Conservation (phyloP, 2,797 vertebrate species). For the Spinibarbus caldwelli region DNA sequence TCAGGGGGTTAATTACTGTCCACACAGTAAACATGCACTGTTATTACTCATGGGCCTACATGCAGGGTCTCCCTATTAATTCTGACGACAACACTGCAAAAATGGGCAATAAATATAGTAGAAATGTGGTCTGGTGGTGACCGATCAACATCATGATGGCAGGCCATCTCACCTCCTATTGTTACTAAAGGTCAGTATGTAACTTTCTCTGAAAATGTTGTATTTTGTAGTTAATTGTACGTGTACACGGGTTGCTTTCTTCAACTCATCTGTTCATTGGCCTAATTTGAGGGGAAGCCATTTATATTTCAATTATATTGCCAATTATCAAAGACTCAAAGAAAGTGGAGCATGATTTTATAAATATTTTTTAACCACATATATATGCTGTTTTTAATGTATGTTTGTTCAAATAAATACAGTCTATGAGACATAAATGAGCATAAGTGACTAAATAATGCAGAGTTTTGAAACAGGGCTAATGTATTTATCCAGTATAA, state of each 20-base stretch:
- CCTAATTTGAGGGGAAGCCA: background rate
- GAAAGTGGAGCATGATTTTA: background rate
- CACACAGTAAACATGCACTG: constrained; percentile 48
- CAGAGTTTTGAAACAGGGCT: background rate
- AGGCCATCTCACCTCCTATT: constrained; percentile 27
- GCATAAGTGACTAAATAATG: background rate
- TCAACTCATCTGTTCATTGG: background rate
- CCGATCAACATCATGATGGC: constrained; percentile 2
- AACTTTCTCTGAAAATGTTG: background rate
- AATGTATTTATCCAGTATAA: background rate
- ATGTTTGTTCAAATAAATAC: background rate
- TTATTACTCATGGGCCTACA: constrained; percentile 45
- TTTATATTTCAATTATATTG: background rate
- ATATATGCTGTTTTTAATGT: background rate
- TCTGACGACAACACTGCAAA: background rate
- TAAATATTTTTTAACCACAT: background rate
- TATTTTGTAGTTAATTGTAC: background rate
- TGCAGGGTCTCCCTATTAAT: constrained; percentile 39
- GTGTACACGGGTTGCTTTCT: background rate
- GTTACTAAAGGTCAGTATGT: constrained; percentile 5
- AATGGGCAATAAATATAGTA: background rate
- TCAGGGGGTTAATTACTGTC: constrained; percentile 74
- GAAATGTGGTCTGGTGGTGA: background rate
- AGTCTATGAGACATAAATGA: background rate
- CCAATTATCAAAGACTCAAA: background rate